These are phyloP conservation scores for Eupleurogrammus muticus DNA, from an alignment of 2,797 vertebrate species.

Conservation along the genomic window DNA sequence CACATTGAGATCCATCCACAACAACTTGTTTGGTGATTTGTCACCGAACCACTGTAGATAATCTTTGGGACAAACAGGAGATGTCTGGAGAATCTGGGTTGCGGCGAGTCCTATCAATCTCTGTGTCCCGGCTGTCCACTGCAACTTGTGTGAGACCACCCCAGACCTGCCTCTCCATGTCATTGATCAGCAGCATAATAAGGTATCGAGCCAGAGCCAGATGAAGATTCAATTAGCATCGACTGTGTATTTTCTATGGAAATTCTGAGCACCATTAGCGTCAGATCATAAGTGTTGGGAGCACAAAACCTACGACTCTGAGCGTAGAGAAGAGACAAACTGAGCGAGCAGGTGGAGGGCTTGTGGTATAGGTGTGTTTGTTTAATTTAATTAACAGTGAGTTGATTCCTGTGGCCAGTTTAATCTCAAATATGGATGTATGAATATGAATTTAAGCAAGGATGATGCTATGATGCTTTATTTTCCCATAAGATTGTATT, in stretches of 20 bases:
- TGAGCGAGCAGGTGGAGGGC: not conserved
- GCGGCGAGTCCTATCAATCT: slow-evolving; percentile 44
- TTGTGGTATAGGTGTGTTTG: not conserved
- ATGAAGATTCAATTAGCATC: slow-evolving; percentile 67
- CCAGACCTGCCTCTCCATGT: slow-evolving; percentile 50
- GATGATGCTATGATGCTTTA: not conserved
- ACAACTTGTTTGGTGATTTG: slow-evolving; percentile 14
- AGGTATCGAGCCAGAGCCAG: slow-evolving; percentile 56
- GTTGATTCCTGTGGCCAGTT: not conserved
- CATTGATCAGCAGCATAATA: slow-evolving; percentile 72
- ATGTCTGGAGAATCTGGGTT: slow-evolving; percentile 50
- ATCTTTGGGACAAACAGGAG: slow-evolving; percentile 36
- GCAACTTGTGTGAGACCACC: slow-evolving; percentile 43
- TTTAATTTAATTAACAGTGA: slow-evolving; percentile 15
- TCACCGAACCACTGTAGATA: slow-evolving; percentile 30
- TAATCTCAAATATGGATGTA: slow-evolving; percentile 13
- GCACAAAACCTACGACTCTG: slow-evolving; percentile 24
- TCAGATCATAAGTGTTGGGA: slow-evolving; percentile 39
- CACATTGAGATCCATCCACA: slow-evolving; percentile 23
- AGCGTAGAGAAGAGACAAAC: not conserved
- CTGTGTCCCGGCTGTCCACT: slow-evolving; percentile 31
- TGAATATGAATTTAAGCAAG: not conserved
- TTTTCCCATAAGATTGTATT: not conserved
- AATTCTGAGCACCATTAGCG: slow-evolving; percentile 51
- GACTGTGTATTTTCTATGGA: slow-evolving; percentile 67